Percentiles rank a stretch among this genome's conserved stretches.
These are phyloP conservation scores for Meteorus colon DNA, from an alignment of 2,888 invertebrate species.

Conservation along the genomic window DNA sequence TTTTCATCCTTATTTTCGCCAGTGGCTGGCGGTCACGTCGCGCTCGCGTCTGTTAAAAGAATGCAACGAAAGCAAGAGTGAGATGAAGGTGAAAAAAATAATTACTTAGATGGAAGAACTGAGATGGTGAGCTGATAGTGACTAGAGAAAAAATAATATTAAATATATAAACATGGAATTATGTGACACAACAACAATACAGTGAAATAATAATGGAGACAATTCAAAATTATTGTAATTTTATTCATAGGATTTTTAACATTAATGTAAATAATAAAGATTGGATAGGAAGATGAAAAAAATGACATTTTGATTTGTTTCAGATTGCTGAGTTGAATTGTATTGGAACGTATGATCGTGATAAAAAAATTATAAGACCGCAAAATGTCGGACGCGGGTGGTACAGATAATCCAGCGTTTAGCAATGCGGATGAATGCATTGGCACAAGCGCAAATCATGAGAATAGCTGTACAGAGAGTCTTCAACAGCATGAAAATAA, in stretches of 20 bases:
- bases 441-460: conserved; percentile 43
- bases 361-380: conserved; percentile 27
- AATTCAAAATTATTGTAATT: conserved; percentile 13
- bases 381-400: conserved; percentile 64
- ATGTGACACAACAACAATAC: conserved; percentile 45
- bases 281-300: neutral
- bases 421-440: conserved; percentile 64
- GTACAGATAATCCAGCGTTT: conserved; percentile 71
- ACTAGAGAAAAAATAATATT: conserved; percentile 41
- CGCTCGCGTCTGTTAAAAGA: neutral
- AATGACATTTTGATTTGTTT: neutral
- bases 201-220: conserved; percentile 46
- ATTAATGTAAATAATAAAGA: neutral
- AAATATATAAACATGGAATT: conserved; percentile 51
- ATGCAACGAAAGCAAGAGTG: conserved; percentile 43
- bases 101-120: conserved; percentile 36
- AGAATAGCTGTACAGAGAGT: conserved; percentile 54
- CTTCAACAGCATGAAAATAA: conserved; percentile 53
- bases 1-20: neutral
- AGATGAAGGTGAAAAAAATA: conserved; percentile 38
- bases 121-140: neutral
- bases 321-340: conserved; percentile 13
- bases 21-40: neutral
- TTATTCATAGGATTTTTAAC: conserved; percentile 13
- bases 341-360: conserved; percentile 23